phyloP scores from a whole-genome alignment of 2,113 vertebrate genomes.

The Probosciger aterrimus region DNA sequence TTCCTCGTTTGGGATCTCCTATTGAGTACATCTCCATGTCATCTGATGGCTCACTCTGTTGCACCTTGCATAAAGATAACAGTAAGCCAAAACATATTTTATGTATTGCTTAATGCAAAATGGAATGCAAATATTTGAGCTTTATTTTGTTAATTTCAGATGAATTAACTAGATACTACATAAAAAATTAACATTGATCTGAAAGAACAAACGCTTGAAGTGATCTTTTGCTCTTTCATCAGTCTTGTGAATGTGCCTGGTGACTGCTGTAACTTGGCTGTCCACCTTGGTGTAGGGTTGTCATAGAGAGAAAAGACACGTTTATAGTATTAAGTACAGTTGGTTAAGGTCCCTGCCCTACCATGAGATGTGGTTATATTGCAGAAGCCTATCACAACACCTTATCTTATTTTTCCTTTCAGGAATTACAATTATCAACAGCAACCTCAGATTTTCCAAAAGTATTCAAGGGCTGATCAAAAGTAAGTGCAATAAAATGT shows the following conservation, averaged over 20 bases:
- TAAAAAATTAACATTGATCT: background rate
- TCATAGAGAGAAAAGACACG: background rate
- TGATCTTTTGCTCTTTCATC: background rate
- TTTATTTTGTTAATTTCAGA: background rate
- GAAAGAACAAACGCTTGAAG: background rate
- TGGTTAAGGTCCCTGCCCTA: background rate
- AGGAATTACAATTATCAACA: slow-evolving; percentile 90
- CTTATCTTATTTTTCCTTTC: background rate
- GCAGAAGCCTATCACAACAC: background rate
- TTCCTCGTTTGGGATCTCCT: slow-evolving; percentile 88
- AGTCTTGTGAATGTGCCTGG: background rate
- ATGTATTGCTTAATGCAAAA: background rate
- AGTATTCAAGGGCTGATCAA: slow-evolving; percentile 93
- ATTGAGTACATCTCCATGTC: slow-evolving; percentile 85
- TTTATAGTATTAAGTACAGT: background rate
- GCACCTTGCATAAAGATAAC: slow-evolving; percentile 90
- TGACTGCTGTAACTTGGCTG: background rate
- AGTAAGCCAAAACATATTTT: slow-evolving; percentile 76
- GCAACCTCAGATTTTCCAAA: slow-evolving; percentile 81
- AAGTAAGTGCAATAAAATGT: slow-evolving; percentile 73
- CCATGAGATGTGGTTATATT: background rate
- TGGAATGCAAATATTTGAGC: background rate
- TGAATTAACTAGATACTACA: background rate
- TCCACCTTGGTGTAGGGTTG: background rate
- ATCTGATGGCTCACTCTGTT: slow-evolving; percentile 82